Evolutionary conservation across 2,113 vertebrate species (phyloP).

Genomic region (Corapipo altera): DNA sequence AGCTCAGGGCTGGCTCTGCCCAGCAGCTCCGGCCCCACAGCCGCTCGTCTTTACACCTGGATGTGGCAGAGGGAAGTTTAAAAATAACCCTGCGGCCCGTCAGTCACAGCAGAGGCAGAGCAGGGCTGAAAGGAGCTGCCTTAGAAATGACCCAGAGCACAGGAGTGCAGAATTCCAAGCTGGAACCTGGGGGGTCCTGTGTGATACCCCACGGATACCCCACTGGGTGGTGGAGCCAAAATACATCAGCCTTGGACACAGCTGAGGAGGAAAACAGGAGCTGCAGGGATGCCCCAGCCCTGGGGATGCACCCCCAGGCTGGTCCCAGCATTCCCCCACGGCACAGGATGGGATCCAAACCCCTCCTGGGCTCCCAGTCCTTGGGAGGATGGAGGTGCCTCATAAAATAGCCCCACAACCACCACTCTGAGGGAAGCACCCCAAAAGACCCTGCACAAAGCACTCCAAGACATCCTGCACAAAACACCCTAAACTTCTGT

Average conservation of each 20-base stretch:
- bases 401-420: accelerated
- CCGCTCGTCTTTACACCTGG: neutral
- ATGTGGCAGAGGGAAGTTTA: neutral
- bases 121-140: neutral
- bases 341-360: accelerated
- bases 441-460: neutral
- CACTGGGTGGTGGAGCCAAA: accelerated
- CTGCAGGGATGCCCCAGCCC: neutral
- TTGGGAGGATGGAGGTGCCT: neutral
- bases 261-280: accelerated
- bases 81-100: accelerated
- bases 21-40: neutral
- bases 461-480: neutral
- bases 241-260: accelerated
- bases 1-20: neutral
- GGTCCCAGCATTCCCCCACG: accelerated
- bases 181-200: accelerated
- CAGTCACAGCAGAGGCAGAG: accelerated
- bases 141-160: accelerated
- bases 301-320: neutral
- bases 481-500: neutral
- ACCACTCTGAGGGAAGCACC: accelerated
- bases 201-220: accelerated
- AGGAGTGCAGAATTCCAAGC: accelerated
- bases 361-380: neutral